These are phyloP conservation scores for Leptinotarsa undecemlineata DNA, from an alignment of 1,140 invertebrate genomes.

Conservation along the genomic window DNA sequence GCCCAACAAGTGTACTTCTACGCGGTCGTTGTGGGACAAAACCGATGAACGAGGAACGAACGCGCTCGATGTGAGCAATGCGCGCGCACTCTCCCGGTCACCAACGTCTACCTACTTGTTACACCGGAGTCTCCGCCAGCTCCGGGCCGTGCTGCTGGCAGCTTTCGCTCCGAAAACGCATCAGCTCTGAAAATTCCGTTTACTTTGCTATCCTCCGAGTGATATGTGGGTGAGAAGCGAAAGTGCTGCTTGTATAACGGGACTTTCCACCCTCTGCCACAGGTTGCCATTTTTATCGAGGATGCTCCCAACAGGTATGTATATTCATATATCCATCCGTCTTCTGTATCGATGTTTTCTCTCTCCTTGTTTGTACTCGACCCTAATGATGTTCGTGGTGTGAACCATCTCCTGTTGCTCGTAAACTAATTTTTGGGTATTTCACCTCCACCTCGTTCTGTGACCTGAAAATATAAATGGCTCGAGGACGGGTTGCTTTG, in stretches of 20 bases:
- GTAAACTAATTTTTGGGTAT: neutral
- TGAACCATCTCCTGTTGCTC: neutral
- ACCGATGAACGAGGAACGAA: neutral
- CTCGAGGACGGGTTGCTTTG: too few species aligned
- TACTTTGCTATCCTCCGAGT: neutral
- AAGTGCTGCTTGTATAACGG: neutral
- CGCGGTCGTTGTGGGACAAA: neutral
- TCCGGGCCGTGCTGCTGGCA: conserved; percentile 38
- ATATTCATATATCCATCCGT: neutral
- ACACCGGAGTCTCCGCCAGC: conserved; percentile 52
- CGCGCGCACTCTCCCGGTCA: conserved; percentile 3
- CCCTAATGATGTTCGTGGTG: neutral
- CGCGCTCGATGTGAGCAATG: neutral
- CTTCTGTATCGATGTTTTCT: neutral
- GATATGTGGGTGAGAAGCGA: conserved; percentile 12
- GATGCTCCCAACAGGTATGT: conserved; percentile 17
- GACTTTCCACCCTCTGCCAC: neutral
- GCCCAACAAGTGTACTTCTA: conserved; percentile 7
- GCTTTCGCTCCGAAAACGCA: conserved; percentile 16
- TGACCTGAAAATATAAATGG: neutral
- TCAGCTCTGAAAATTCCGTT: conserved; percentile 5
- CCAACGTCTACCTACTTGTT: conserved; percentile 53
- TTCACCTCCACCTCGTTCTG: conserved; percentile 8
- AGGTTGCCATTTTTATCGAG: conserved; percentile 23
- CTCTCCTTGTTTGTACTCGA: neutral